Percentiles rank a stretch among this genome's conserved stretches.
phyloP scores from a whole-genome alignment of 2,888 invertebrate species.

The Nemotelus nigrinus region DNA sequence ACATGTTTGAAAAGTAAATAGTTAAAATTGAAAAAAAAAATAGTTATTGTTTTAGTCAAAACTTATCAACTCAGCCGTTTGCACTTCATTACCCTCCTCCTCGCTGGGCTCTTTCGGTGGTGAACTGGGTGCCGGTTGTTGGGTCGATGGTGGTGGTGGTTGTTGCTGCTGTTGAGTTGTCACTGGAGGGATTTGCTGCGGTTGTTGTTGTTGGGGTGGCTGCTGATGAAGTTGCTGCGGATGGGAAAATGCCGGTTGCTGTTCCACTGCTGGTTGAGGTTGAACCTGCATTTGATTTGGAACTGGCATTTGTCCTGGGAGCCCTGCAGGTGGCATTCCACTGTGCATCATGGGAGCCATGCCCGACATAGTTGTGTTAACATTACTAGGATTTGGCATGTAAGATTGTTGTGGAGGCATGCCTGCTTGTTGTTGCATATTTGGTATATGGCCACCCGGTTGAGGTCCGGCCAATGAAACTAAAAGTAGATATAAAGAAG shows the following conservation, averaged over 20 bases:
- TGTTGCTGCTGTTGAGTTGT: conserved; percentile 48
- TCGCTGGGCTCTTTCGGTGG: conserved; percentile 51
- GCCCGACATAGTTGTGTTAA: conserved; percentile 17
- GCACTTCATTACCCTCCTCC: conserved; percentile 65
- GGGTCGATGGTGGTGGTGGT: conserved; percentile 29
- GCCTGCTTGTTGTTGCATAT: conserved; percentile 48
- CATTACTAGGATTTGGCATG: conserved; percentile 18
- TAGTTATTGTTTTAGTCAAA: conserved; percentile 72
- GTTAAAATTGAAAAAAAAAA: not conserved
- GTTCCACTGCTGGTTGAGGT: conserved; percentile 27
- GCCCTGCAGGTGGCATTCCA: conserved; percentile 12
- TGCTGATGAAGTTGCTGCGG: not conserved
- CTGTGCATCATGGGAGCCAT: conserved; percentile 29
- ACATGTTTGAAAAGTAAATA: conserved; percentile 44
- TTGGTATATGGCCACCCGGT: conserved; percentile 43
- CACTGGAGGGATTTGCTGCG: conserved; percentile 42
- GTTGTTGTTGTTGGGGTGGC: conserved; percentile 21
- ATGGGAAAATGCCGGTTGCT: not conserved
- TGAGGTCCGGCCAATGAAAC: conserved; percentile 41
- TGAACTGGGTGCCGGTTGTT: conserved; percentile 54
- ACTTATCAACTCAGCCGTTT: conserved; percentile 82
- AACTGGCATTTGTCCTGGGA: conserved; percentile 40
- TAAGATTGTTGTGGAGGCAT: conserved; percentile 20
- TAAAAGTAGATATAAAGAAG: not conserved
- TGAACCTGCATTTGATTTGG: conserved; percentile 29